Evolutionary conservation across 2,797 vertebrate species (phyloP), one percentile per base, ranked within the genome.

Genomic region (Petrocephalus schoutedeni): DNA sequence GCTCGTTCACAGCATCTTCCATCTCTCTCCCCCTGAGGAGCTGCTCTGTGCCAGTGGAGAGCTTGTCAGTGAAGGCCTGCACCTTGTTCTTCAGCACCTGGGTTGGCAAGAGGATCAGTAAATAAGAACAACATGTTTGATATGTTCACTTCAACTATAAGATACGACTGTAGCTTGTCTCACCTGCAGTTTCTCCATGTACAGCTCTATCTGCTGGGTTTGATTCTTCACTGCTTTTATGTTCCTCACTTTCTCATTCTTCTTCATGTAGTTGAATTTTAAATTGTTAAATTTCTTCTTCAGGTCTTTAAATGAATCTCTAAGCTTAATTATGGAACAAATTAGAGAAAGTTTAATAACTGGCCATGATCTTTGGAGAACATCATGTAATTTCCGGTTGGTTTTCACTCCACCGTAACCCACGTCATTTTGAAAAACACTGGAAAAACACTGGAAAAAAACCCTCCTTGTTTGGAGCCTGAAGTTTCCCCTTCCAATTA

Each of bases 271-370:
- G 91, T 96, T 97, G 90, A 97, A 97, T 91, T 97, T 97, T 91
- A 97, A 90, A 89, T 97, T 97, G 92, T 97, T 97, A 93, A 97
- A 96, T 92, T 97, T 97, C 94, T 97, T 97, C 94, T 96, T 97
- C 59, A 96, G 93, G 91, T 97, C 96, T 92, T 96, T 97, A 92
- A 97, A 97, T 64, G 96, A 96, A 77, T 97, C 96, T 92, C 93
- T 96, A 89, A 97, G 91, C 97, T 97, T 91, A 92, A 95, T 92
- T 88, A 4, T 54, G n/a, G 54, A 90, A 53, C 19, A 19, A 28
- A 36, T 59, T 2, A 86, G 54, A 54, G 10, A 2, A 87, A 74
- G n/a, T 45, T 89, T 2, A 49, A 12, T 28, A 3, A 49, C 21
- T 88, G 28, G 57, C 45, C 54, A 82, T 88, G 4, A 61, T 32